Percentiles rank a stretch among this genome's conserved stretches.
These are phyloP conservation scores for Aphelenchoides avenae DNA, from an alignment of 1,140 invertebrate genomes.

Conservation along the genomic window DNA sequence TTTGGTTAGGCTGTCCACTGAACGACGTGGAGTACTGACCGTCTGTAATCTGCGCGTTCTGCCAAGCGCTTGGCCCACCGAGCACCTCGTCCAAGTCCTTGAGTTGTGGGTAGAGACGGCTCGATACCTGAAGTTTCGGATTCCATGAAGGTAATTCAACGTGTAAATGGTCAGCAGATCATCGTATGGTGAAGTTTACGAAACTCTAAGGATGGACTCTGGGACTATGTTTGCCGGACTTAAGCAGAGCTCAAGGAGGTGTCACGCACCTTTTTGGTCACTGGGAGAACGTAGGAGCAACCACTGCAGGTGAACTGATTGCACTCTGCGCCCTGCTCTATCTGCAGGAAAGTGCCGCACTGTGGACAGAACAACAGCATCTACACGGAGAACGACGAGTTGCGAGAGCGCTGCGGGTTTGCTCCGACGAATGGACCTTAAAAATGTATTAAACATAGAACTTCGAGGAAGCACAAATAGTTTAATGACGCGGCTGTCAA, in stretches of 20 bases:
- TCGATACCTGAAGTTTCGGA: constrained; percentile 60
- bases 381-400: too few relatives aligned
- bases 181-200: constrained; percentile 66
- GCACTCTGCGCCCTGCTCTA: constrained; percentile 72
- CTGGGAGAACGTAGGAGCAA: constrained; percentile 79
- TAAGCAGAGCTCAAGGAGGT: too few relatives aligned
- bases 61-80: constrained; percentile 83
- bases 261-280: constrained; percentile 63
- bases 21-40: constrained; percentile 4
- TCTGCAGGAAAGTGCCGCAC: constrained; percentile 78
- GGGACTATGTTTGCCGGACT: background rate
- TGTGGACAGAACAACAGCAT: constrained; percentile 84
- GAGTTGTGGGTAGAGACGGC: constrained; percentile 72
- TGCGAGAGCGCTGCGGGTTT: too few relatives aligned
- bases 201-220: too few relatives aligned
- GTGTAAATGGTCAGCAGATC: too few relatives aligned
- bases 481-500: too few relatives aligned
- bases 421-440: too few relatives aligned
- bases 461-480: too few relatives aligned
- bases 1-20: too few relatives aligned
- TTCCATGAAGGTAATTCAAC: too few relatives aligned
- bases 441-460: too few relatives aligned
- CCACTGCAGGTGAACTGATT: constrained; percentile 74
- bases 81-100: constrained; percentile 89
- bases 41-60: constrained; percentile 74